Evolutionary conservation across 2,888 invertebrate species (phyloP).

Genomic region (Pristionchus arcanus): DNA sequence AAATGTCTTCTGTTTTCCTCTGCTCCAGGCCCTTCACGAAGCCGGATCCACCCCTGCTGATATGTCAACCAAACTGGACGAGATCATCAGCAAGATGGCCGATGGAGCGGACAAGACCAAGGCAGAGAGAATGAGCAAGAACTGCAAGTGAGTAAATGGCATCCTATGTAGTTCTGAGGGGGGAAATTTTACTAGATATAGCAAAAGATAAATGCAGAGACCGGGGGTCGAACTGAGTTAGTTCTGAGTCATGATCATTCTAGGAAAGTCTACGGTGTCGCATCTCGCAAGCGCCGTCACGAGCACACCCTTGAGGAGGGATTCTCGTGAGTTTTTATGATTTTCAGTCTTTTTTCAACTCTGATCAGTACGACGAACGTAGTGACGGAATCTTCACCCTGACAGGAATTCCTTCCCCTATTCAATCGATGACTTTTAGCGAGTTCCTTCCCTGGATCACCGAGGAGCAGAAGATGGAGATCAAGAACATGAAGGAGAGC

Average conservation of each 20-base stretch:
- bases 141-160: slow-evolving; percentile 29
- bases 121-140: not conserved
- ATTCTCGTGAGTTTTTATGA: not conserved
- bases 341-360: too few relatives aligned
- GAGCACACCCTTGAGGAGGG: slow-evolving; percentile 39
- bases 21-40: slow-evolving; percentile 54
- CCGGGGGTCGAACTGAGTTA: too few relatives aligned
- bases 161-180: too few relatives aligned
- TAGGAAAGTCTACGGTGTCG: slow-evolving; percentile 30
- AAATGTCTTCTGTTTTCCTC: too few relatives aligned
- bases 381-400: not conserved
- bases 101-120: slow-evolving; percentile 18
- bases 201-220: too few relatives aligned
- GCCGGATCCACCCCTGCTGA: slow-evolving; percentile 62
- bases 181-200: too few relatives aligned
- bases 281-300: slow-evolving; percentile 14
- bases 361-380: not conserved
- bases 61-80: slow-evolving; percentile 55
- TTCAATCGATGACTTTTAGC: not conserved
- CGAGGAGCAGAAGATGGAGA: slow-evolving; percentile 65
- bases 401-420: too few relatives aligned
- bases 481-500: slow-evolving; percentile 64
- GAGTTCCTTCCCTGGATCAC: slow-evolving; percentile 62
- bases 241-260: too few relatives aligned
- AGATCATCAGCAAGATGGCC: slow-evolving; percentile 37